These are phyloP conservation scores for Abrostola tripartita DNA, from an alignment of 2,888 invertebrate genomes.

Conservation along the genomic window DNA sequence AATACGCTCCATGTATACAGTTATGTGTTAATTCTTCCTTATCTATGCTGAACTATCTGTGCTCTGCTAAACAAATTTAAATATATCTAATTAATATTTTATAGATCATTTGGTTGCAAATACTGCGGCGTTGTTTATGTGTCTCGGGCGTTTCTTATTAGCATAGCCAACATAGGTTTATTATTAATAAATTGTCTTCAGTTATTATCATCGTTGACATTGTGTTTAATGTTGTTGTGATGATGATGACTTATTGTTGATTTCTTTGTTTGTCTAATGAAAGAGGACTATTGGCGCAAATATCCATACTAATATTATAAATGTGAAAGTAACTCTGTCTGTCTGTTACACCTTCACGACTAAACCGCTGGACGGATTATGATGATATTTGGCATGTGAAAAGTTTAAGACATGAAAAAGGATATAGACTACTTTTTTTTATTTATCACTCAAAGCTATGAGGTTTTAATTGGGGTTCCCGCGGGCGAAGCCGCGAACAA, in stretches of 20 bases:
- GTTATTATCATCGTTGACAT: background rate
- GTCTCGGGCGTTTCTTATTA: constrained; percentile 26
- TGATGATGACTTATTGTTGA: background rate
- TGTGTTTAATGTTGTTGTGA: background rate
- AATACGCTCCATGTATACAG: constrained; percentile 16
- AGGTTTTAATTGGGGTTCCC: too few species aligned
- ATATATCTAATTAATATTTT: constrained; percentile 52
- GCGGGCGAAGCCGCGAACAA: too few species aligned
- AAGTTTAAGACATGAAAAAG: too few species aligned
- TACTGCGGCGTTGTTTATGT: constrained; percentile 38
- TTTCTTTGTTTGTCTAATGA: background rate
- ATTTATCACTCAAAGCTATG: too few species aligned
- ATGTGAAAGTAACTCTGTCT: too few species aligned
- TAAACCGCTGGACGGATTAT: too few species aligned
- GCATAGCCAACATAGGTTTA: constrained; percentile 16
- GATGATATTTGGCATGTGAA: too few species aligned
- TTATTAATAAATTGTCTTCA: constrained; percentile 12
- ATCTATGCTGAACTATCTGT: constrained; percentile 39
- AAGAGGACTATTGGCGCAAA: too few species aligned
- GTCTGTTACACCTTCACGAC: too few species aligned
- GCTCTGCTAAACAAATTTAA: constrained; percentile 25
- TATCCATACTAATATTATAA: too few species aligned
- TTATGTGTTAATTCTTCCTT: constrained; percentile 19
- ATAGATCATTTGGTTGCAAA: constrained; percentile 41
- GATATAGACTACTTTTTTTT: too few species aligned